Conservation (phyloP, 2,888 invertebrate genomes). For the Trichogramma dendrolimi region DNA sequence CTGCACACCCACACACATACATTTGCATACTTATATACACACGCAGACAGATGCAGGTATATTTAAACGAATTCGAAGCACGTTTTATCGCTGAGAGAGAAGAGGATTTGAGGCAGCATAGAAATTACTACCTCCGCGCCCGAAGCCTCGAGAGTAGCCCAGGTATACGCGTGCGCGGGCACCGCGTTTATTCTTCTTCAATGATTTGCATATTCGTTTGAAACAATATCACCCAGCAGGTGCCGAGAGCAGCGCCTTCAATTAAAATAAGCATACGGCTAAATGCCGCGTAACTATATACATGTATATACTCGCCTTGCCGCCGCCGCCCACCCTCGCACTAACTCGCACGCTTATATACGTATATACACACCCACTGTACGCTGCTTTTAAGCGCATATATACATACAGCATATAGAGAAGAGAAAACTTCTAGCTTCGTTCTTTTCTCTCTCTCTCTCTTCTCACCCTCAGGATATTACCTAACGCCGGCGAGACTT, state of each 20-base stretch:
- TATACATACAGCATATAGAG: constrained; percentile 6
- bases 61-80: too few relatives aligned
- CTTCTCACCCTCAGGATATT: constrained; percentile 43
- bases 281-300: constrained; percentile 5
- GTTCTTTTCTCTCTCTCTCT: constrained; percentile 13
- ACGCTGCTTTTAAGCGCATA: constrained; percentile 23
- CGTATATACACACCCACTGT: neutral
- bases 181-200: constrained; percentile 30
- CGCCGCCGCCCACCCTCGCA: constrained; percentile 20
- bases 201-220: constrained; percentile 53
- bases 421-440: constrained; percentile 27
- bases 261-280: constrained; percentile 44
- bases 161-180: constrained; percentile 40
- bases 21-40: too few relatives aligned
- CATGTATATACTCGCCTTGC: constrained; percentile 2
- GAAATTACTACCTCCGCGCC: neutral
- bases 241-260: constrained; percentile 40
- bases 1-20: too few relatives aligned
- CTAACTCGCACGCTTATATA: constrained; percentile 24
- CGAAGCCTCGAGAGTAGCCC: constrained; percentile 33
- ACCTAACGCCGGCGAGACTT: constrained; percentile 44
- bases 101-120: too few relatives aligned
- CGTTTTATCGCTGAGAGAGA: too few relatives aligned
- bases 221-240: constrained; percentile 47
- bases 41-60: too few relatives aligned